Evolutionary conservation across 2,888 invertebrate species (phyloP), one percentile per base, ranked within the genome.

Genomic region (Leptothorax acervorum): DNA sequence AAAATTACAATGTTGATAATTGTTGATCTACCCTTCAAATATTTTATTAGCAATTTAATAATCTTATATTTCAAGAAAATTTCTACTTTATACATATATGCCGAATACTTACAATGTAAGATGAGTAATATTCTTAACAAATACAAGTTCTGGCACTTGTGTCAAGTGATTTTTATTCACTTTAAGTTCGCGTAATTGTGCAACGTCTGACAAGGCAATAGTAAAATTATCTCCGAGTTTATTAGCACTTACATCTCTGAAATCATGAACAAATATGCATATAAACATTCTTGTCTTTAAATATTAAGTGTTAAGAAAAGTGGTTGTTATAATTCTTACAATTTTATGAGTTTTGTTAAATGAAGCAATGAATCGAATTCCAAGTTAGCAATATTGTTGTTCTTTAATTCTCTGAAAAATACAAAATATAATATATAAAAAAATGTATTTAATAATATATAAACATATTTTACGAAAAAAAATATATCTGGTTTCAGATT

Each of bases 201-300:
- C 94, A 66, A 96, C 93, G 76, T 95, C 94, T 28, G 95, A 93
- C 83, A 96, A 94, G 83, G 95, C 95, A 84, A 95, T 93, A 63
- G 95, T 96, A 87, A 95, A 95, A 90, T 95, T 95, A 88, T 95
- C 95, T 79, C 95, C 95, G 66, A 96, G 93, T 91, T 95, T 95
- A 92, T 96, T 96, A 84, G 95, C 95, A 83, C 96, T 96, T 89
- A 96, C 93, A 92, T 96, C 96, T 91, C 96, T 96, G 95, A 35
- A 95, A 95, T 45, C 78, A 75, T 48, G 84, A 84, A 57, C 23
- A 57, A 45, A 73, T 42, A 53, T 53, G 53, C 11, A 12, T 15
- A 42, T 31, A 31, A 48, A 11, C 6, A 51, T 42, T 31, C 39
- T 68, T 31, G 28, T 11, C n/a, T 31, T 82, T n/a, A 23, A 55